Evolutionary conservation across 2,113 vertebrate genomes (phyloP), one percentile per base, ranked within the genome.

Genomic region (Scomber scombrus): DNA sequence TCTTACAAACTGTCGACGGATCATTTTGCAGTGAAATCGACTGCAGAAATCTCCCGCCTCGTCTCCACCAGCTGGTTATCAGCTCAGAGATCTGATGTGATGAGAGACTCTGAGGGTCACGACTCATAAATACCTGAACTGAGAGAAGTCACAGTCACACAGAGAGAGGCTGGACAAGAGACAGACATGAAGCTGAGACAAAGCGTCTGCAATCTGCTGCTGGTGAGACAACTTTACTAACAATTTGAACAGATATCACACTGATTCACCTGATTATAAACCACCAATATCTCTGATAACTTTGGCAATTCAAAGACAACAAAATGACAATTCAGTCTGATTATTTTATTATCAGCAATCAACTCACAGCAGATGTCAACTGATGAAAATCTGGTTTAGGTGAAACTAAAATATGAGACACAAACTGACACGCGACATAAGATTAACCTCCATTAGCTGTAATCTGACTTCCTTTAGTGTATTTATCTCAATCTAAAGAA

Each of bases 141-240:
- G 11, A 31, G 40, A 71, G 31, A 40, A 40, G 34, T 40, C 34
- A 40, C 43, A 51, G 14, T 11, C 40, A 14, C 34, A 3, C 26
- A 4, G 8, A 45, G 47, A 69, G 74, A 68, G 12, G n/a, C 46
- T 21, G 58, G 55, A 78, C 52, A 3, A 3, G 1, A 2, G 49
- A 71, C 69, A n/a, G 16, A 40, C 61, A 92, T 78, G 87, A 77
- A 61, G 84, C 54, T 68, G 51, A 66, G n/a, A 47, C 52, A 2
- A 56, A 3, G 13, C 21, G 1, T 51, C 21, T 54, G 47, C 26
- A 29, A 21, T 21, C 34, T 40, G 34, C 68, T 73, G 58, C 71
- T 84, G 91, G 93, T 94, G 81, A 93, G 81, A n/a, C 19, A 3
- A 15, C 26, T 62, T 58, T n/a, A 62, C 12, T 18, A 34, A 34